Conservation (phyloP, 37 sponge, comb jelly and placozoan genomes). For the Ianthella basta region DNA sequence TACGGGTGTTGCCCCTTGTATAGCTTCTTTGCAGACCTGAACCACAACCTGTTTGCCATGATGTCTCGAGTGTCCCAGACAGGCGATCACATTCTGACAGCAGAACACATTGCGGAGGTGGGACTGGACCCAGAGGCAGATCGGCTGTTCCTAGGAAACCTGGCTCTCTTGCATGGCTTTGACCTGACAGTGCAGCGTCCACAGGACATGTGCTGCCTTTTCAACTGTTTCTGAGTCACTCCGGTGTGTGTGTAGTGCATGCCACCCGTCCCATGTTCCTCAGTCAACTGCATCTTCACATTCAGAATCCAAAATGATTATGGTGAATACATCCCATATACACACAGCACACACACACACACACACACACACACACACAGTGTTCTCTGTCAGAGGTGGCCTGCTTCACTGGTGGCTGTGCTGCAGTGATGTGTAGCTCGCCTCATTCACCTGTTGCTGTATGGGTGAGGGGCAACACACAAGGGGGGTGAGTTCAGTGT, state of each 20-base stretch:
- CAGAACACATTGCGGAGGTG: constrained; percentile 58
- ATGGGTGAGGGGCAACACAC: too few relatives aligned
- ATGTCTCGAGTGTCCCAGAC: constrained; percentile 53
- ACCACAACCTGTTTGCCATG: constrained; percentile 64
- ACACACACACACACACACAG: background rate
- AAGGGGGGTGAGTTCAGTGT: too few relatives aligned
- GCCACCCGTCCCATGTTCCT: too few relatives aligned
- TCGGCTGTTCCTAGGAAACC: constrained; percentile 66
- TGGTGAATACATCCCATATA: background rate
- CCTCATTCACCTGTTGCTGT: too few relatives aligned
- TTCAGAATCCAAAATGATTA: too few relatives aligned
- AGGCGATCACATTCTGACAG: constrained; percentile 69
- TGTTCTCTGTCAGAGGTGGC: too few relatives aligned
- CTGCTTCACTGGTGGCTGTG: too few relatives aligned
- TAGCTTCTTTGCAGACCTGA: constrained; percentile 81
- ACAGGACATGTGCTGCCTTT: constrained; percentile 30
- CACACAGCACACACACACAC: background rate
- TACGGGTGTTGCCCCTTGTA: background rate
- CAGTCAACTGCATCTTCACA: too few relatives aligned
- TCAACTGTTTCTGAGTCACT: constrained; percentile 1
- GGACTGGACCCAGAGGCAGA: constrained; percentile 81
- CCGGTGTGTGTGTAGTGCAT: too few relatives aligned
- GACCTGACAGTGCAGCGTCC: constrained; percentile 69
- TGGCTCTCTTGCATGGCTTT: constrained; percentile 52
- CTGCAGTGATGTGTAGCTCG: too few relatives aligned